These are phyloP conservation scores for Trissolcus japonicus DNA, from an alignment of 2,888 invertebrate species.

Conservation along the genomic window DNA sequence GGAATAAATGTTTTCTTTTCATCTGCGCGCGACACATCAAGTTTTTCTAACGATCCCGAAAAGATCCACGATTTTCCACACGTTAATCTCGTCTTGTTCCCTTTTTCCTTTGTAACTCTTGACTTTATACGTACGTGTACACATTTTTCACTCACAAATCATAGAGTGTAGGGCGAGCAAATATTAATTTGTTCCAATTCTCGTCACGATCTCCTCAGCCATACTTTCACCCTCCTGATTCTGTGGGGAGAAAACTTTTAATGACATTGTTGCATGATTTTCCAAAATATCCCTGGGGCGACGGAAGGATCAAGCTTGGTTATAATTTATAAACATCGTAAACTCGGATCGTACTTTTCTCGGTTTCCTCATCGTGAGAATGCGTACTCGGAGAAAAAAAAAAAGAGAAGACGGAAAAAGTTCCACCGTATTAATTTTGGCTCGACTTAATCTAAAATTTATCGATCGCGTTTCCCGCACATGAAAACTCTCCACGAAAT, in stretches of 20 bases:
- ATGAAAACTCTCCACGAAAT: too few relatives aligned
- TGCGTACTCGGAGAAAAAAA: background rate
- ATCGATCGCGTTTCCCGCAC: too few relatives aligned
- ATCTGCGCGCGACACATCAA: constrained; percentile 14
- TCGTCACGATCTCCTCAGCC: constrained; percentile 26
- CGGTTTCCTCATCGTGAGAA: background rate
- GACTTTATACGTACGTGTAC: constrained; percentile 21
- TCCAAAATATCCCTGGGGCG: constrained; percentile 28
- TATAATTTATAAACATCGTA: constrained; percentile 11
- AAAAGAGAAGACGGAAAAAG: background rate
- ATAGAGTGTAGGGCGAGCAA: constrained; percentile 8
- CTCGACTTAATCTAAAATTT: background rate
- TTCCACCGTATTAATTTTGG: background rate
- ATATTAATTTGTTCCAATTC: constrained; percentile 43
- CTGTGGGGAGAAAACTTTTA: constrained; percentile 32
- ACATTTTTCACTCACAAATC: constrained; percentile 19
- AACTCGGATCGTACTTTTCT: constrained; percentile 6
- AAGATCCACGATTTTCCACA: constrained; percentile 11
- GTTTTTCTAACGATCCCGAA: constrained; percentile 21
- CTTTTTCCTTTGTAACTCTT: background rate
- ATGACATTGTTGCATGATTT: constrained; percentile 47
- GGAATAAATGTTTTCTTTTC: constrained; percentile 24
- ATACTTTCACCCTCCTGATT: constrained; percentile 14
- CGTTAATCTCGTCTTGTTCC: background rate
- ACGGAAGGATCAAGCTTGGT: constrained; percentile 1